These are phyloP conservation scores for Hedya salicella DNA, from an alignment of 2,888 invertebrate species.

Conservation along the genomic window DNA sequence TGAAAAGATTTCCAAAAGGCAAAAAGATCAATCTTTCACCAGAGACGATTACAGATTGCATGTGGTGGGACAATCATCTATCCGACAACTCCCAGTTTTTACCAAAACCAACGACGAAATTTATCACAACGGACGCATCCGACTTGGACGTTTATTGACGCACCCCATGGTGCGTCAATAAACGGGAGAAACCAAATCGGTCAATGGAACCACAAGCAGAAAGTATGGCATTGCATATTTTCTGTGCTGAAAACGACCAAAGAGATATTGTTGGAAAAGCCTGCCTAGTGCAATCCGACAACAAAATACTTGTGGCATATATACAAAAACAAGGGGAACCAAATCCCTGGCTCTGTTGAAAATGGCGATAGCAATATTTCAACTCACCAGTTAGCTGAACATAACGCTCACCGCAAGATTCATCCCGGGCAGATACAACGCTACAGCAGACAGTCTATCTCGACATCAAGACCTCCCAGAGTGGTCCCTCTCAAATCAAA, in stretches of 20 bases:
- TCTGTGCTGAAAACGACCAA: neutral
- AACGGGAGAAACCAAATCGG: slow-evolving; percentile 36
- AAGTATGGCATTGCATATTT: slow-evolving; percentile 40
- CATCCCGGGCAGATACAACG: too few relatives aligned
- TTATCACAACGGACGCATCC: slow-evolving; percentile 44
- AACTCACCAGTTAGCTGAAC: too few relatives aligned
- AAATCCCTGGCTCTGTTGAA: slow-evolving; percentile 30
- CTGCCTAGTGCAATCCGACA: slow-evolving; percentile 43
- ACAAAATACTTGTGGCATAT: slow-evolving; percentile 39
- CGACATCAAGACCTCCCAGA: too few relatives aligned
- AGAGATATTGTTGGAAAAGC: slow-evolving; percentile 17
- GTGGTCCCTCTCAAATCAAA: too few relatives aligned
- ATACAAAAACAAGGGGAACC: slow-evolving; percentile 44
- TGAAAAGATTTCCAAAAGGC: slow-evolving; percentile 26
- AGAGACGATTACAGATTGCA: neutral
- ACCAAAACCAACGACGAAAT: slow-evolving; percentile 23
- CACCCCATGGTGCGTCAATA: slow-evolving; percentile 44
- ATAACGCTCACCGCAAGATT: too few relatives aligned
- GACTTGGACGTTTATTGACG: slow-evolving; percentile 43
- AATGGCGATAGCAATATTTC: neutral
- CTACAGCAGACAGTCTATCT: too few relatives aligned
- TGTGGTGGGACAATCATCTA: slow-evolving; percentile 17
- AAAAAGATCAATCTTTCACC: neutral
- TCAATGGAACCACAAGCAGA: slow-evolving; percentile 29
- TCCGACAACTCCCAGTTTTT: slow-evolving; percentile 27